Evolutionary conservation across 2,888 invertebrate species (phyloP).

Genomic region (Cantharis rustica): DNA sequence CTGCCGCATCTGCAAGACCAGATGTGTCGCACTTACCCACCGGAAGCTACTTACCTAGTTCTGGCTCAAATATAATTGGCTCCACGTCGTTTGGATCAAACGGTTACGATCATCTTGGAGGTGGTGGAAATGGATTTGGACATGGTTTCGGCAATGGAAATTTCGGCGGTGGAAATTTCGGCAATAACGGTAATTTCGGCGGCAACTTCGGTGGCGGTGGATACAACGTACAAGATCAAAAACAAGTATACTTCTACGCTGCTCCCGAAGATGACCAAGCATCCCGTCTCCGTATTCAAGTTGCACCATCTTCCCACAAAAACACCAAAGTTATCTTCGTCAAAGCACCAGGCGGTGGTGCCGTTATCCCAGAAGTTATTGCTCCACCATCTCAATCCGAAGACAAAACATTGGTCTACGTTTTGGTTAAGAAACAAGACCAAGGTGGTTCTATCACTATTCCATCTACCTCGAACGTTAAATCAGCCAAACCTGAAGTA

Average conservation of each 20-base stretch:
- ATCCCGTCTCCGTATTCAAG: slow-evolving; percentile 35
- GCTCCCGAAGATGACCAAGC: slow-evolving; percentile 47
- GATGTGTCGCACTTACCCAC: slow-evolving; percentile 17
- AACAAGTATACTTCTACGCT: slow-evolving; percentile 49
- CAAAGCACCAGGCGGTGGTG: slow-evolving; percentile 39
- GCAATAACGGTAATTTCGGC: slow-evolving; percentile 41
- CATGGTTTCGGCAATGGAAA: slow-evolving; percentile 4
- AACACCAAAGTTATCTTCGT: slow-evolving; percentile 17
- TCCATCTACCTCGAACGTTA: slow-evolving; percentile 74
- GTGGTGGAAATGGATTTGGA: slow-evolving; percentile 10
- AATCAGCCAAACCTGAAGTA: slow-evolving; percentile 85
- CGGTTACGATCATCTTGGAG: not conserved
- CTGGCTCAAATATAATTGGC: not conserved
- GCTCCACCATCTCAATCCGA: slow-evolving; percentile 40
- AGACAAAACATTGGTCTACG: slow-evolving; percentile 53
- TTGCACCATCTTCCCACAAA: slow-evolving; percentile 37
- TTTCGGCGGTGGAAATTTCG: slow-evolving; percentile 1
- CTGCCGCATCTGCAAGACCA: slow-evolving; percentile 8
- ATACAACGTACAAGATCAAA: slow-evolving; percentile 35
- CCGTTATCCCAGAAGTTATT: slow-evolving; percentile 43
- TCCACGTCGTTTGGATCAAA: not conserved
- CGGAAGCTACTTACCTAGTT: slow-evolving; percentile 13
- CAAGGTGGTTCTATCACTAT: slow-evolving; percentile 78
- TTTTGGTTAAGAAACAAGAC: slow-evolving; percentile 65
- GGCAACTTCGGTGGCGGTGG: slow-evolving; percentile 37